A percentile compares a stretch with the other conserved stretches of the same genome.
These are phyloP conservation scores for Diadophis punctatus DNA, from an alignment of 2,113 vertebrate genomes.

Conservation along the genomic window DNA sequence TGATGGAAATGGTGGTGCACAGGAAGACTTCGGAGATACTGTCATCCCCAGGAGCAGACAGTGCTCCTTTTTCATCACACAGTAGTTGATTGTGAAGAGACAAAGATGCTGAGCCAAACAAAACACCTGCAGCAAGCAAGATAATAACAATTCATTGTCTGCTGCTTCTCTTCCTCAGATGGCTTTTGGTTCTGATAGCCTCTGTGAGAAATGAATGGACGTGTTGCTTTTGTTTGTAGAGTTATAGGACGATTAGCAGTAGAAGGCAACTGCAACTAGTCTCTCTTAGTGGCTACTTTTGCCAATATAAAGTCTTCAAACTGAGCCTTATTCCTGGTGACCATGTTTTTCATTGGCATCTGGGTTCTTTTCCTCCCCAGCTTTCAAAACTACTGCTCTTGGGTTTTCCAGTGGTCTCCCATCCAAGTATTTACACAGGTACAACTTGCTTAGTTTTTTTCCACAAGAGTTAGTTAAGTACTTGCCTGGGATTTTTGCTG, in stretches of 20 bases:
- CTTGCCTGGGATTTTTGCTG: neutral
- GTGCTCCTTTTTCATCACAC: neutral
- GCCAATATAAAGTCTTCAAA: neutral
- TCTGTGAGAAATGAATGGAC: neutral
- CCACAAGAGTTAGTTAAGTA: neutral
- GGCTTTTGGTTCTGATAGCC: neutral
- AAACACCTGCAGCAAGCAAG: neutral
- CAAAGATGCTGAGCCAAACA: neutral
- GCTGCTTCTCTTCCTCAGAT: neutral
- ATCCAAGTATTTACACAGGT: neutral
- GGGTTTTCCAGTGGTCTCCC: neutral
- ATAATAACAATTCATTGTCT: neutral
- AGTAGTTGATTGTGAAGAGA: neutral
- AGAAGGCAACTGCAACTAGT: neutral
- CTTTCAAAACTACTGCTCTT: neutral
- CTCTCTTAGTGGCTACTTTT: neutral
- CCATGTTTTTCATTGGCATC: neutral
- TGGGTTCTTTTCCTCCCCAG: neutral
- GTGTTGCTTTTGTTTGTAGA: neutral
- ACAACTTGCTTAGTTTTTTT: neutral
- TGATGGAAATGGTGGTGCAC: neutral
- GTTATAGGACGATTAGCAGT: neutral
- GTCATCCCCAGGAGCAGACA: neutral
- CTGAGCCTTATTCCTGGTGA: neutral
- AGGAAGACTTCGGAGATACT: neutral